Conservation (phyloP, 2,888 invertebrate species). For the Melanchra persicariae region DNA sequence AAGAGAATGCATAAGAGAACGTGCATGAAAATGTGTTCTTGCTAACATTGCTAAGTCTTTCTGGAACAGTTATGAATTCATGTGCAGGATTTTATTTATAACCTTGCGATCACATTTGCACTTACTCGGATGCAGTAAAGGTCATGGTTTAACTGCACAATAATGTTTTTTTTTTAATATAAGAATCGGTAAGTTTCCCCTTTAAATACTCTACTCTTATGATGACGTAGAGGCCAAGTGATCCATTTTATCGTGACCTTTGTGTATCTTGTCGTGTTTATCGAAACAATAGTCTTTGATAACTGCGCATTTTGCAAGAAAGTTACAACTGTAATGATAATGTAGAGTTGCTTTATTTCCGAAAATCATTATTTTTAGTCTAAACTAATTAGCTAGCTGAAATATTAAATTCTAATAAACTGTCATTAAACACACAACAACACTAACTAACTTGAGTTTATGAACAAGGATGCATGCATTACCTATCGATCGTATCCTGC, state of each 20-base stretch:
- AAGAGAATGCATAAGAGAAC: slow-evolving; percentile 29
- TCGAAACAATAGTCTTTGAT: slow-evolving; percentile 1
- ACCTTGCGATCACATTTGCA: slow-evolving; percentile 32
- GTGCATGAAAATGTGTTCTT: slow-evolving; percentile 30
- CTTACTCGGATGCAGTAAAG: slow-evolving; percentile 13
- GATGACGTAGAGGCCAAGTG: neutral
- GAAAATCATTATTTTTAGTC: neutral
- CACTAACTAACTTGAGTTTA: neutral
- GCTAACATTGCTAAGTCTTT: slow-evolving; percentile 24
- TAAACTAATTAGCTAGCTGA: neutral
- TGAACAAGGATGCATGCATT: slow-evolving; percentile 32
- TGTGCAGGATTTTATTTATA: slow-evolving; percentile 30
- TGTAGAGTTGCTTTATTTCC: neutral
- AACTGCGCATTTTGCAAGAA: slow-evolving; percentile 6
- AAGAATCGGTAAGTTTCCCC: neutral
- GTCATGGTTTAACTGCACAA: slow-evolving; percentile 29
- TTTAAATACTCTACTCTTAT: slow-evolving; percentile 9
- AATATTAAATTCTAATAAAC: slow-evolving; percentile 9
- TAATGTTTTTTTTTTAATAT: neutral
- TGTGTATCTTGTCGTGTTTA: slow-evolving; percentile 1
- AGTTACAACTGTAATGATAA: slow-evolving; percentile 1
- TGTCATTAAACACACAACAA: neutral
- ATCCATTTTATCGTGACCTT: slow-evolving; percentile 6
- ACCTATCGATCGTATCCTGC: slow-evolving; percentile 5
- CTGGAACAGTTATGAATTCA: slow-evolving; percentile 28